Evolutionary conservation across 2,888 invertebrate genomes (phyloP), one percentile per base, ranked within the genome.

Genomic region (Tuberolachnus salignus): DNA sequence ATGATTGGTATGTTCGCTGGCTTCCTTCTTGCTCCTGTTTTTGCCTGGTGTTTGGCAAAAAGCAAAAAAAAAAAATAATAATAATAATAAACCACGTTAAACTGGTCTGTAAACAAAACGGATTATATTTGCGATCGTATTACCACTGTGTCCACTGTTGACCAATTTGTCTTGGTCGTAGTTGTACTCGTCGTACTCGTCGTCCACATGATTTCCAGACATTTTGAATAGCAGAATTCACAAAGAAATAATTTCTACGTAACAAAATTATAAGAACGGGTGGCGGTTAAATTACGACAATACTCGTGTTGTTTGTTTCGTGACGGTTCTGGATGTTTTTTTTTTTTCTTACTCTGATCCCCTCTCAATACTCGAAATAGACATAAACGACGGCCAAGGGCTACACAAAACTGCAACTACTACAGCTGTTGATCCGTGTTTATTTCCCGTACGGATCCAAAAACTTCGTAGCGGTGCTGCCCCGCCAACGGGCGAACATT

Each of bases 151-250:
- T 34, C 93, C 92, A 61, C 91, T 90, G 86, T 91, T 92, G 82
- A 95, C 90, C 86, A 93, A 92, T 87, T 96, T 96, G 86, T 95
- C 96, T 88, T 93, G 91, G 84, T 94, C 94, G 87, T 92, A 96
- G 87, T 96, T 96, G 89, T 94, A 97, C 85, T 95, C 93, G 85
- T 97, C 97, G 89, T 94, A 95, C 85, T 94, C 91, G 87, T 97
- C 95, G 19, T 73, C 73, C 86, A 92, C 92, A 87, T 93, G 91
- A 84, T 93, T 93, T 6, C 21, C 10, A 84, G 94, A 93, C 94
- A 94, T 94, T 85, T 61, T 82, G 57, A 69, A 23, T 34, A 34
- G 34, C 3, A 34, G 3, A 34, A 34, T 34, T 34, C 34, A 34
- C 34, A 34, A 34, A 4, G 6, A 34, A 34, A 34, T 34, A n/a